phyloP scores from a whole-genome alignment of 2,113 vertebrate genomes.

The Anhinga rufa region DNA sequence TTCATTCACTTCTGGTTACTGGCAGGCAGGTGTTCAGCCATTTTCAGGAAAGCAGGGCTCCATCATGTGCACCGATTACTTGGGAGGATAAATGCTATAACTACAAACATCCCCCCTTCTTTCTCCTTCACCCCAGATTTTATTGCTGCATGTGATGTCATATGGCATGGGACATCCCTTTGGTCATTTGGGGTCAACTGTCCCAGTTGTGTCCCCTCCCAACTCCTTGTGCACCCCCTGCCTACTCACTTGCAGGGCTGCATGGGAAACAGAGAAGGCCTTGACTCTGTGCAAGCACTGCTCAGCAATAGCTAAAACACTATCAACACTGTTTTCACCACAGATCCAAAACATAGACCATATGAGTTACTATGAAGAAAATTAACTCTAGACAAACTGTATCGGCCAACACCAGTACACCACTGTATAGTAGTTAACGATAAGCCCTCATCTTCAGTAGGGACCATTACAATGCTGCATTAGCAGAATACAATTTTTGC shows the following conservation, averaged over 20 bases:
- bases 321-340: not conserved
- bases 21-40: not conserved
- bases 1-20: accelerated
- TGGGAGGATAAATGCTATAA: not conserved
- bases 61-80: accelerated
- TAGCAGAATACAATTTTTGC: not conserved
- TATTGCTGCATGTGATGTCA: not conserved
- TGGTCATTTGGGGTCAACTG: not conserved
- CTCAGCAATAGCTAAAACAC: not conserved
- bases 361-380: not conserved
- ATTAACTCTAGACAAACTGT: not conserved
- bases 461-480: too few species aligned
- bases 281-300: not conserved
- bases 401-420: not conserved
- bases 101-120: accelerated
- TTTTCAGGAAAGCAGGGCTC: not conserved
- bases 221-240: not conserved
- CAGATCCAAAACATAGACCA: not conserved
- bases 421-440: not conserved
- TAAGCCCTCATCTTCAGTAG: not conserved
- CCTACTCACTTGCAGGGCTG: accelerated
- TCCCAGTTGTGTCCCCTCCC: not conserved
- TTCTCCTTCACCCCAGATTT: not conserved
- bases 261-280: not conserved
- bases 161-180: not conserved